Evolutionary conservation across 2,797 vertebrate genomes (phyloP).

Genomic region (Zalophus californianus): DNA sequence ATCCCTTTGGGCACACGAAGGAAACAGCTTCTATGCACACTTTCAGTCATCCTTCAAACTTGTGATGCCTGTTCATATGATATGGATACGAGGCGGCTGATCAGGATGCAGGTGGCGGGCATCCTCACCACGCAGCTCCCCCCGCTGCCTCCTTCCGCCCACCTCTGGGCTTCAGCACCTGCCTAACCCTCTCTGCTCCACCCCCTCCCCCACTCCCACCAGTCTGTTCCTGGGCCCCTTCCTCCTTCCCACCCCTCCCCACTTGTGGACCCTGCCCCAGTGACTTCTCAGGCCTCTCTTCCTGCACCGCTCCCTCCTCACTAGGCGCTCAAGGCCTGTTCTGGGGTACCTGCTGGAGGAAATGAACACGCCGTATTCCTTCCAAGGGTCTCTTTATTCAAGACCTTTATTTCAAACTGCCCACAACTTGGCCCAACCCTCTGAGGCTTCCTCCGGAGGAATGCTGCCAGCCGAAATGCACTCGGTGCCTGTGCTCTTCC

Average conservation of each 20-base stretch:
- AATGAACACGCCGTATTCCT: background rate
- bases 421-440: background rate
- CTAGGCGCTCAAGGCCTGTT: background rate
- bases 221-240: background rate
- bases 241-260: background rate
- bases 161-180: background rate
- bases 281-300: background rate
- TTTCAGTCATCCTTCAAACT: background rate
- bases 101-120: background rate
- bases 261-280: background rate
- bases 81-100: background rate
- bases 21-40: background rate
- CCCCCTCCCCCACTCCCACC: background rate
- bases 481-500: background rate
- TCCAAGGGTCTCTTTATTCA: constrained; percentile 65
- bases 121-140: background rate
- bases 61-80: background rate
- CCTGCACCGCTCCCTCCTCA: background rate
- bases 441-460: background rate
- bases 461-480: background rate
- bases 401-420: background rate
- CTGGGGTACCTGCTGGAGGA: fast-evolving
- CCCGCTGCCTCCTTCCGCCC: background rate
- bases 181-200: background rate
- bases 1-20: background rate